Percentiles rank a stretch among this genome's conserved stretches.
phyloP scores from a whole-genome alignment of 2,888 invertebrate species.

The Desoria tigrina region DNA sequence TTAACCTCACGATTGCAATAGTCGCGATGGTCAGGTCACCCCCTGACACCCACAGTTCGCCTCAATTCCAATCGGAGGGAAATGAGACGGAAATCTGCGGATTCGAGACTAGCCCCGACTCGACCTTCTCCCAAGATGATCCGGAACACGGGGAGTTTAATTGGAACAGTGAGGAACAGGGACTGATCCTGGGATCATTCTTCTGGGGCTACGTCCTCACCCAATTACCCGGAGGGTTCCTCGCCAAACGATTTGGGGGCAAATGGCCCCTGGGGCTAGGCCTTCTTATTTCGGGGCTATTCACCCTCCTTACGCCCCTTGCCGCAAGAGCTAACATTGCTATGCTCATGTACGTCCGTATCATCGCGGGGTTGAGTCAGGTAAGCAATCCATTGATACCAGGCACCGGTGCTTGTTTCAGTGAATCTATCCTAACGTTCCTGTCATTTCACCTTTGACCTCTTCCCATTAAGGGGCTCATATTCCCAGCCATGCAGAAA shows the following conservation, averaged over 20 bases:
- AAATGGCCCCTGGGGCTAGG: constrained; percentile 49
- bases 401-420: no score
- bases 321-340: constrained; percentile 34
- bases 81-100: no score
- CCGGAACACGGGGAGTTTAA: constrained; percentile 28
- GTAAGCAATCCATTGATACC: constrained; percentile 20
- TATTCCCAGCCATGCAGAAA: constrained; percentile 90
- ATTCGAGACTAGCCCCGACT: no score
- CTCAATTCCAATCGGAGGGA: no score
- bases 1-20: constrained; percentile 52
- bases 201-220: constrained; percentile 50
- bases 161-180: constrained; percentile 40
- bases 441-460: constrained; percentile 41
- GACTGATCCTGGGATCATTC: constrained; percentile 45
- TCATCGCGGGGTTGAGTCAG: constrained; percentile 49
- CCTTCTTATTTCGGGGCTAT: constrained; percentile 44
- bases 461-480: constrained; percentile 82
- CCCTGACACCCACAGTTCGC: no score
- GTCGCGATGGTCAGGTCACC: constrained; percentile 39
- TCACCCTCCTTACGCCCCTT: constrained; percentile 44
- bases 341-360: constrained; percentile 36
- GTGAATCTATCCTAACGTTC: no score
- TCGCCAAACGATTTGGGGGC: constrained; percentile 41
- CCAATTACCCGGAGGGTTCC: constrained; percentile 46
- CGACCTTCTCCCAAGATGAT: no score